Evolutionary conservation across 2,113 vertebrate species (phyloP).

Genomic region (Oryzias celebensis): DNA sequence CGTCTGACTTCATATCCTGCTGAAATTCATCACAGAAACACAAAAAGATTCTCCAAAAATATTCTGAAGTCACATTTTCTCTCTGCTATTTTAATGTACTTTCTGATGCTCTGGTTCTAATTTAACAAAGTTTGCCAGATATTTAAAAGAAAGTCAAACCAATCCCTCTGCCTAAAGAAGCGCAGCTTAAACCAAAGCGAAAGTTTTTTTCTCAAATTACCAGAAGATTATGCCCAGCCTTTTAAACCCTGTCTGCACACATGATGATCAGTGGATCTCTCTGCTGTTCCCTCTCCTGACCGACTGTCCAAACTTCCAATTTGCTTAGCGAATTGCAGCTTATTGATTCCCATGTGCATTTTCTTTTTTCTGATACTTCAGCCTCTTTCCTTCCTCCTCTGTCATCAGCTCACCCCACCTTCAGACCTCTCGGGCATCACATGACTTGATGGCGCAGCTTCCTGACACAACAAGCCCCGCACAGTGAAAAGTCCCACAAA

Average conservation of each 20-base stretch:
- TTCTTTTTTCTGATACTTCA: conserved; percentile 5
- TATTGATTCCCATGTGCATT: conserved; percentile 24
- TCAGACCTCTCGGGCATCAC: neutral
- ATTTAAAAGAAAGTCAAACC: conserved; percentile 4
- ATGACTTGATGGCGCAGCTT: conserved; percentile 15
- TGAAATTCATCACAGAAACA: neutral
- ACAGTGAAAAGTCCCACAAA: conserved; percentile 54
- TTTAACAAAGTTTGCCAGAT: too few relatives aligned
- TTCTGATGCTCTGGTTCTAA: too few relatives aligned
- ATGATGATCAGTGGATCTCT: conserved; percentile 66
- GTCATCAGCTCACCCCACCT: conserved; percentile 19
- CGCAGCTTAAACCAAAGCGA: conserved; percentile 16
- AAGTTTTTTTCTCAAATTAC: conserved; percentile 53
- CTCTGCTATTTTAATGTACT: too few relatives aligned
- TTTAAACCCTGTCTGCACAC: conserved; percentile 21
- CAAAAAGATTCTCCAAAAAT: too few relatives aligned
- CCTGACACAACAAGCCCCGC: conserved; percentile 27
- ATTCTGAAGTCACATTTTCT: too few relatives aligned
- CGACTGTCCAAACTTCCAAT: conserved; percentile 46
- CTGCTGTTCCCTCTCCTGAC: conserved; percentile 43
- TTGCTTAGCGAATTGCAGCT: conserved; percentile 48
- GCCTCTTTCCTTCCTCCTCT: conserved; percentile 10
- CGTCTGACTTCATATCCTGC: neutral
- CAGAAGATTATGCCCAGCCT: conserved; percentile 57
- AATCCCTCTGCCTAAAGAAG: conserved; percentile 1